These are phyloP conservation scores for Myotis pilosus DNA, from an alignment of 2,797 vertebrate species.

Conservation along the genomic window DNA sequence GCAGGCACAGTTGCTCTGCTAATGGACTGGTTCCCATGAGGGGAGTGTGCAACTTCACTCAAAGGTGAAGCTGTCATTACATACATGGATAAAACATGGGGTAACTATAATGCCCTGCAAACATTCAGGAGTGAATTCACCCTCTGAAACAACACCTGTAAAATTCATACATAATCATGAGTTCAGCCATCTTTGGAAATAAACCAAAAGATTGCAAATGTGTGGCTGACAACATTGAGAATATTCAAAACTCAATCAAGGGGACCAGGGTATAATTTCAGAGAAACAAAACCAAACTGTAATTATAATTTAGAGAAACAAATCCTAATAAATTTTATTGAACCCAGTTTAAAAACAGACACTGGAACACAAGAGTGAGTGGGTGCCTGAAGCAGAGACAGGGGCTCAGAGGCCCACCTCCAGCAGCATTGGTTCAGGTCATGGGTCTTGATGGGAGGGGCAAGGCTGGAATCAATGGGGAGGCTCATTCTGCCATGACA, in stretches of 20 bases:
- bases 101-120: neutral
- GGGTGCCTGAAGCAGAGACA: neutral
- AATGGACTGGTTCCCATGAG: neutral
- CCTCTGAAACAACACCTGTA: neutral
- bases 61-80: neutral
- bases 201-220: conserved; percentile 11
- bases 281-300: conserved; percentile 59
- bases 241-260: conserved; percentile 60
- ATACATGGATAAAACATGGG: neutral
- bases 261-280: conserved; percentile 45
- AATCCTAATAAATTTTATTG: conserved; percentile 53
- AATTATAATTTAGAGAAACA: conserved; percentile 64
- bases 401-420: too few species aligned
- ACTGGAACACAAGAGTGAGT: neutral
- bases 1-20: neutral
- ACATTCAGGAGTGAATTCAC: neutral
- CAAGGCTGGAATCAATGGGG: neutral
- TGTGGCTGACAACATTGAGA: conserved; percentile 32
- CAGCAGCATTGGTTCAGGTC: rapidly evolving
- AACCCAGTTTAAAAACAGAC: conserved; percentile 14
- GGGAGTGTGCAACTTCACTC: neutral
- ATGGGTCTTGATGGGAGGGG: neutral
- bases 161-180: conserved; percentile 17
- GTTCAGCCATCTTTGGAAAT: conserved; percentile 56
- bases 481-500: rapidly evolving